Evolutionary conservation across 2,113 vertebrate genomes (phyloP).

Genomic region (Ptyas mucosa): DNA sequence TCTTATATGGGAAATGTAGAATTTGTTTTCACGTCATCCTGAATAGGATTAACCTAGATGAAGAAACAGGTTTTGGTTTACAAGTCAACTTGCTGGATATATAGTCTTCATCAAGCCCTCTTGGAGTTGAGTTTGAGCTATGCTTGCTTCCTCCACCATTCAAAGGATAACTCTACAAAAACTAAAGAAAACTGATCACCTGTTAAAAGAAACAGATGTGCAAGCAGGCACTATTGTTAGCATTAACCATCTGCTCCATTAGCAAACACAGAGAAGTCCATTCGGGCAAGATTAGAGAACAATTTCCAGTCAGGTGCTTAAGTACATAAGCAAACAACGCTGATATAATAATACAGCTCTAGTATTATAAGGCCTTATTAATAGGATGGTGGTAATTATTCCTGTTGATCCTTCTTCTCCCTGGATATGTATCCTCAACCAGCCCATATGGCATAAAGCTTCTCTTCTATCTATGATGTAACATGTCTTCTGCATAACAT

Average conservation of each 20-base stretch:
- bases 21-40: background rate
- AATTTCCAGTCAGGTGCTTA: background rate
- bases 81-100: background rate
- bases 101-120: too few species aligned
- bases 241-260: background rate
- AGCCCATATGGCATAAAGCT: background rate
- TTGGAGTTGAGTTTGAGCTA: background rate
- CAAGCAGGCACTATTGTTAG: background rate
- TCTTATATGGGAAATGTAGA: background rate
- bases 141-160: background rate
- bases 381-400: background rate
- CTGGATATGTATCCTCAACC: background rate
- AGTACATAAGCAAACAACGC: background rate
- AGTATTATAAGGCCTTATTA: background rate
- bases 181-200: background rate
- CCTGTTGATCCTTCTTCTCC: background rate
- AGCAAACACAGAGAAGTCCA: background rate
- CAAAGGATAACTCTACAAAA: background rate
- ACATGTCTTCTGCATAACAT: background rate
- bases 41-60: background rate
- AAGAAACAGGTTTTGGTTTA: background rate
- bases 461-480: background rate
- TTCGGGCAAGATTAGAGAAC: background rate
- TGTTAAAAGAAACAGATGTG: background rate
- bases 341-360: background rate